Evolutionary conservation across 2,113 vertebrate genomes (phyloP).

Genomic region (Dunckerocampus dactyliophorus): DNA sequence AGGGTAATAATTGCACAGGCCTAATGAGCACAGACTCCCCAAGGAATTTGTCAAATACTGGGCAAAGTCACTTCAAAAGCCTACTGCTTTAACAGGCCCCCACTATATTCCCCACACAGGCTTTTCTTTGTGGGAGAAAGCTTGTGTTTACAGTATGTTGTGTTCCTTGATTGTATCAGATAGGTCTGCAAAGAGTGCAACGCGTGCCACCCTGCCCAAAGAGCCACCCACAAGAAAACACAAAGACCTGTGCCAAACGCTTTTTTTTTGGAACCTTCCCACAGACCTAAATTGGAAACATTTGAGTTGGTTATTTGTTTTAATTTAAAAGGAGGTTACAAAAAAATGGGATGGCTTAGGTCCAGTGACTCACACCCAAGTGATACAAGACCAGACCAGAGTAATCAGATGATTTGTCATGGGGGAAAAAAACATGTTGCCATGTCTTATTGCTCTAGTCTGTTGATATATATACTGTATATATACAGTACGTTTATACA

Average conservation of each 20-base stretch:
- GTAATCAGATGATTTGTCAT: conserved; percentile 7
- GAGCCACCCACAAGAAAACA: conserved; percentile 8
- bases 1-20: neutral
- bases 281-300: neutral
- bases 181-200: conserved; percentile 8
- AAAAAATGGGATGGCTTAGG: no score
- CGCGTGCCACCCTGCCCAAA: conserved; percentile 14
- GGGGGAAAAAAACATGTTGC: neutral
- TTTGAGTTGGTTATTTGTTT: neutral
- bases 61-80: neutral
- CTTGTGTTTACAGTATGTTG: conserved; percentile 3
- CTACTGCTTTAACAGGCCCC: neutral
- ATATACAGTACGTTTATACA: no score
- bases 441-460: conserved; percentile 29
- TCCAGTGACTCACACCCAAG: conserved; percentile 22
- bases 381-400: conserved; percentile 38
- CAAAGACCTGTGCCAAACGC: conserved; percentile 4
- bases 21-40: neutral
- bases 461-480: conserved; percentile 16
- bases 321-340: no score
- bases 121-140: conserved; percentile 5
- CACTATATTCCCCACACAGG: neutral
- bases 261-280: neutral
- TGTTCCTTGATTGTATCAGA: conserved; percentile 15
- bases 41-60: conserved; percentile 4